A percentile compares a stretch with the other conserved stretches of the same genome.
phyloP scores from a whole-genome alignment of 2,797 vertebrate genomes.

The Odontamblyopus lacepedii region DNA sequence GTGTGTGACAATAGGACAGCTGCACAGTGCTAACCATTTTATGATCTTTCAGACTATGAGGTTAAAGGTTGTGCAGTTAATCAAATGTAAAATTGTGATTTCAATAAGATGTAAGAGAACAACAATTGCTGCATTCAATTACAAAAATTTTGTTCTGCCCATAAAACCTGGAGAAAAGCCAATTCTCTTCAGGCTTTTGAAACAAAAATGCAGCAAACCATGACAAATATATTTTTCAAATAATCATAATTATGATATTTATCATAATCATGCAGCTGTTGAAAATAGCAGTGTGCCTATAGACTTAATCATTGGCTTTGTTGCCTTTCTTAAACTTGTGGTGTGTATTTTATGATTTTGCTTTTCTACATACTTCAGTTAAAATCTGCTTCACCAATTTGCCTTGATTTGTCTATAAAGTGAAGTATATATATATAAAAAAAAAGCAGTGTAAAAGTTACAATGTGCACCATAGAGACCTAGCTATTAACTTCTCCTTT shows the following conservation, averaged over 20 bases:
- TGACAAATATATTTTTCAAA: too few relatives aligned
- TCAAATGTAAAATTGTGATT: not conserved
- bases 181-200: too few relatives aligned
- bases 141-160: too few relatives aligned
- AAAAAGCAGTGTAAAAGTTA: slow-evolving; percentile 41
- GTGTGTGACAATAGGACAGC: slow-evolving; percentile 14
- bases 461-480: slow-evolving; percentile 39
- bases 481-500: slow-evolving; percentile 59
- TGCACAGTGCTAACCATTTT: slow-evolving; percentile 38
- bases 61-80: slow-evolving; percentile 26
- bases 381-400: not conserved
- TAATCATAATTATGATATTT: too few relatives aligned
- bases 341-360: not conserved
- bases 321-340: not conserved
- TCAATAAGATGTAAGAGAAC: too few relatives aligned
- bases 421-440: slow-evolving; percentile 8
- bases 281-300: too few relatives aligned
- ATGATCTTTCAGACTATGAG: slow-evolving; percentile 25
- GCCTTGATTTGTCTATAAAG: slow-evolving; percentile 13
- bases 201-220: too few relatives aligned
- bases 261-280: too few relatives aligned
- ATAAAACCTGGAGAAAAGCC: too few relatives aligned
- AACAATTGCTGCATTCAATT: too few relatives aligned
- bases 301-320: not conserved
- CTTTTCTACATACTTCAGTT: not conserved